Evolutionary conservation across 2,797 vertebrate species (phyloP).

Genomic region (Phoxinus dragarum): DNA sequence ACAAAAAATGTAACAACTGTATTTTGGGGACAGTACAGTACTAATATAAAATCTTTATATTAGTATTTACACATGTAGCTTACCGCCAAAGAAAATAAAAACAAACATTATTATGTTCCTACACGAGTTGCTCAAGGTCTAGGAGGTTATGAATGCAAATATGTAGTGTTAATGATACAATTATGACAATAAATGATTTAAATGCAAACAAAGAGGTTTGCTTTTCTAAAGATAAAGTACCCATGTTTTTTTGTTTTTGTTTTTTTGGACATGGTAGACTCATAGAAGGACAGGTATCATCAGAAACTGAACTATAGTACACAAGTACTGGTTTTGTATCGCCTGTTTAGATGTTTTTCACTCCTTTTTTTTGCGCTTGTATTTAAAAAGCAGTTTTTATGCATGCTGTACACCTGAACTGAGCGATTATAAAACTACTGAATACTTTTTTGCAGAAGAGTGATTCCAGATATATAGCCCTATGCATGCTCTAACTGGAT

Average conservation of each 20-base stretch:
- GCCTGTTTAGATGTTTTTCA: neutral
- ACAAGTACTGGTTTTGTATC: neutral
- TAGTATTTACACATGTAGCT: neutral
- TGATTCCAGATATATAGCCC: slow-evolving; percentile 33
- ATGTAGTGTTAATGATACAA: neutral
- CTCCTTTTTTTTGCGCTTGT: neutral
- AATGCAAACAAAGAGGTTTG: slow-evolving; percentile 9
- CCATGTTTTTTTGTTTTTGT: no score
- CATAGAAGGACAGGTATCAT: neutral
- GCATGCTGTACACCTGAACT: slow-evolving; percentile 23
- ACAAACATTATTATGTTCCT: neutral
- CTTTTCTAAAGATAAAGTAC: neutral
- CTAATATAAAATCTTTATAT: slow-evolving; percentile 4
- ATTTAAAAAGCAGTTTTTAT: slow-evolving; percentile 8
- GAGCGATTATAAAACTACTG: slow-evolving; percentile 25
- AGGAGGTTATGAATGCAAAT: neutral
- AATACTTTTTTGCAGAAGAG: neutral
- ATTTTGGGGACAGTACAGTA: neutral
- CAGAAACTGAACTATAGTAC: slow-evolving; percentile 1
- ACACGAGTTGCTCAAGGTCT: neutral
- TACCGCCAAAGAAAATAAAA: neutral
- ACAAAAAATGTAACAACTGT: neutral
- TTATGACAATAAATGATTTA: neutral
- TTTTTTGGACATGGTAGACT: slow-evolving; percentile 13
- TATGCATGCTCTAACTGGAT: slow-evolving; percentile 29